phyloP scores from a whole-genome alignment of 2,797 vertebrate genomes.

The Natrix natrix region DNA sequence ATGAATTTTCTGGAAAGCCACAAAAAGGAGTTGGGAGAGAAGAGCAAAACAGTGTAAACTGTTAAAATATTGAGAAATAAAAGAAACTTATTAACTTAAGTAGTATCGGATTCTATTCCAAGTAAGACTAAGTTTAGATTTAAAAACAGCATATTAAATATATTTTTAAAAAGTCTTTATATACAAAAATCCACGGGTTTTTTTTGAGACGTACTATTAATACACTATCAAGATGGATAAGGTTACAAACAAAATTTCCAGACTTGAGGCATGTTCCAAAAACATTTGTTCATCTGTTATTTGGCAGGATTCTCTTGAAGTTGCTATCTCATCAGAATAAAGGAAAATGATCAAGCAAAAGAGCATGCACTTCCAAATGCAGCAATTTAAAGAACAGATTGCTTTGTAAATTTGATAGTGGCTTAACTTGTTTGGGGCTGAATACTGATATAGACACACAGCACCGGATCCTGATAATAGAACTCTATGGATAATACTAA shows the following conservation, averaged over 20 bases:
- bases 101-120: background rate
- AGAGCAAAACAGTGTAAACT: background rate
- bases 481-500: constrained; percentile 22
- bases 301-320: background rate
- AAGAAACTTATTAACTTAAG: background rate
- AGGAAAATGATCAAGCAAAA: background rate
- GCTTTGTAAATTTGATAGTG: background rate
- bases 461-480: background rate
- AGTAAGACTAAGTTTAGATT: background rate
- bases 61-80: background rate
- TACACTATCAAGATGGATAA: constrained; percentile 40
- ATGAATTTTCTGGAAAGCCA: background rate
- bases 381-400: background rate
- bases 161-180: background rate
- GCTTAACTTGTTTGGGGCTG: background rate
- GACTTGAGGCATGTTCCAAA: background rate
- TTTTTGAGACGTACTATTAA: constrained; percentile 31
- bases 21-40: background rate
- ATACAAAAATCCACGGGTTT: constrained; percentile 13
- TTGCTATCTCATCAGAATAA: background rate
- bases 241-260: background rate
- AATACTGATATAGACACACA: background rate
- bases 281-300: background rate
- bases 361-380: background rate
- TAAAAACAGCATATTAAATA: background rate